These are phyloP conservation scores for Pelochelys cantorii DNA, from an alignment of 2,797 vertebrate species.

Conservation along the genomic window DNA sequence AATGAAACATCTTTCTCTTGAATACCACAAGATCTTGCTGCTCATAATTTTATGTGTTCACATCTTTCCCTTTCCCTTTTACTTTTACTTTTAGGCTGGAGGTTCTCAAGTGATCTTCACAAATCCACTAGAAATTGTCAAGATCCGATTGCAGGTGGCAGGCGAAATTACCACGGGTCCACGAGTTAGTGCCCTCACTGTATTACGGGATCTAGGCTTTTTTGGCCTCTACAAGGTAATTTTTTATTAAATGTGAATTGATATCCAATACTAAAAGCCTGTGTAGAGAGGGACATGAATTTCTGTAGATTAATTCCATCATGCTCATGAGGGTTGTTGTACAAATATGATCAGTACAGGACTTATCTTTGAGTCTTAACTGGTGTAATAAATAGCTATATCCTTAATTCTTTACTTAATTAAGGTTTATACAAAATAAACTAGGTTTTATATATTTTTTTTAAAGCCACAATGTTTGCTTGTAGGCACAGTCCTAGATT, in stretches of 20 bases:
- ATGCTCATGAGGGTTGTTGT: neutral
- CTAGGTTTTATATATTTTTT: neutral
- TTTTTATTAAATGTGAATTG: neutral
- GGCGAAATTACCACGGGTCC: constrained; percentile 92
- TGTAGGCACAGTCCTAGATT: neutral
- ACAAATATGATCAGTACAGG: neutral
- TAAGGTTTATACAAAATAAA: neutral
- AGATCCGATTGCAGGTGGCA: constrained; percentile 92
- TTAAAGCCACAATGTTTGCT: neutral
- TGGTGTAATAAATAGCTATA: neutral
- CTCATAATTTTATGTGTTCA: neutral
- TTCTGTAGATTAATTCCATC: neutral
- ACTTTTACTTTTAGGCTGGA: constrained; percentile 83
- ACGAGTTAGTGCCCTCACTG: constrained; percentile 89
- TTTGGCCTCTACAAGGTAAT: constrained; percentile 92
- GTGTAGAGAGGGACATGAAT: neutral
- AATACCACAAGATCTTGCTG: neutral
- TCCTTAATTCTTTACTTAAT: neutral
- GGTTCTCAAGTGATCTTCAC: constrained; percentile 94
- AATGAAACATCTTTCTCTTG: neutral
- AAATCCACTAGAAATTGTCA: constrained; percentile 94
- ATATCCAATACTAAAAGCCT: neutral
- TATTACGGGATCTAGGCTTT: constrained; percentile 88
- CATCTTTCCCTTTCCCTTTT: neutral
- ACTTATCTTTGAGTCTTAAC: neutral